Conservation (phyloP, 2,888 invertebrate species). For the Drymonia ruficornis region DNA sequence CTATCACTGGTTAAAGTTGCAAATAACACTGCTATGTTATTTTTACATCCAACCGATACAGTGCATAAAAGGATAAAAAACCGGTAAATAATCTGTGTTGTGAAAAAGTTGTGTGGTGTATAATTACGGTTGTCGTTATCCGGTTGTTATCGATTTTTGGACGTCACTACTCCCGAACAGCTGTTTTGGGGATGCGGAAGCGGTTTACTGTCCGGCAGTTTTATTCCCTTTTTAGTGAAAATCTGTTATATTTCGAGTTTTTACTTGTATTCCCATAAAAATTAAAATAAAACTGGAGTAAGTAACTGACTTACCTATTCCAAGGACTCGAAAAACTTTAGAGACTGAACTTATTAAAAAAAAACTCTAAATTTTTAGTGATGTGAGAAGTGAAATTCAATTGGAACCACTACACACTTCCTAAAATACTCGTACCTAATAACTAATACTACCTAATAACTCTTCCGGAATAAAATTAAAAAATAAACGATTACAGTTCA, state of each 20-base stretch:
- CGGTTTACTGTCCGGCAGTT: conserved; percentile 35
- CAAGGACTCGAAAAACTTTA: no score
- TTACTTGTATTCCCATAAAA: no score
- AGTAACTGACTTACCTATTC: no score
- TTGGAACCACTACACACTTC: no score
- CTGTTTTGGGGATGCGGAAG: conserved; percentile 72
- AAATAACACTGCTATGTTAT: conserved; percentile 24
- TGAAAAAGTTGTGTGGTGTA: conserved; percentile 62
- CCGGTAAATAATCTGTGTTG: conserved; percentile 57
- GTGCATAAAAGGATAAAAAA: conserved; percentile 53
- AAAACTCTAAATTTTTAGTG: background rate
- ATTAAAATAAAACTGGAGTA: no score
- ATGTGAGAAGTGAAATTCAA: no score
- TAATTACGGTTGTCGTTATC: conserved; percentile 56
- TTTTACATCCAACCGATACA: conserved; percentile 39
- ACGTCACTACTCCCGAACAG: conserved; percentile 69
- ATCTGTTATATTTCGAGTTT: background rate
- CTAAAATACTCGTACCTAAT: no score
- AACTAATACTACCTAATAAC: no score
- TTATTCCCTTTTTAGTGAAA: conserved; percentile 15
- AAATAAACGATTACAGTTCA: conserved; percentile 30
- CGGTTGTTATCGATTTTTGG: conserved; percentile 74
- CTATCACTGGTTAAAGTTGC: conserved; percentile 12
- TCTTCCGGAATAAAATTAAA: conserved; percentile 4
- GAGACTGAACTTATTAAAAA: background rate